Evolutionary conservation across 2,888 invertebrate species (phyloP), one percentile per base, ranked within the genome.

Genomic region (Isoperla grammatica): DNA sequence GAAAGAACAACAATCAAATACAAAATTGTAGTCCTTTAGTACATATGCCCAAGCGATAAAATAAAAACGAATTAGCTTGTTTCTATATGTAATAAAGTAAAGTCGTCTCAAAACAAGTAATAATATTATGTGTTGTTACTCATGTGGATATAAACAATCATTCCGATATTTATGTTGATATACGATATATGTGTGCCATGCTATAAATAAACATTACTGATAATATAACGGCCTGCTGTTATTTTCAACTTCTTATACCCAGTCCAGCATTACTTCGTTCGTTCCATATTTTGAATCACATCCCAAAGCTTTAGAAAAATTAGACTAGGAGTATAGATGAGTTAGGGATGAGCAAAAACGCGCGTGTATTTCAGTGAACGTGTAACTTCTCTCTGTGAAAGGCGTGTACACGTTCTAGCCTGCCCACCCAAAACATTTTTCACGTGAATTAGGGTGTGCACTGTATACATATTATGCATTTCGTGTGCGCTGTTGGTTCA

Each of bases 61-160:
- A 57, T 57, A 45, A 35, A 35, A 49, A 48, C 57, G 40, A 56
- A 60, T 62, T 53, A 62, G 59, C 56, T 59, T 61, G 58, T 58
- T 59, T 62, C 62, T 53, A 53, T 57, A 56, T 62, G 56, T 59
- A 58, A 59, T 49, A 62, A 59, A 57, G 55, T 56, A 56, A 48
- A 40, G 40, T 56, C 57, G 54, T 53, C 35, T 8, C 42, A 58
- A 54, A 60, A 39, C 61, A 55, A 53, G 57, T 59, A 59, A 50
- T 59, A 59, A 50, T 62, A 62, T 49, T 62, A 56, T 59, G 59
- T 62, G 56, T 62, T 53, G 57, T 37, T 57, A 58, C 42, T 60
- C 53, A 48, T 57, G 48, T 53, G 54, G 42, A 37, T 59, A 53
- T 39, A 53, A 60, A 62, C 59, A 58, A 17, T 42, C 46, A 62